Percentiles rank a stretch among this genome's conserved stretches.
Evolutionary conservation across 2,113 vertebrate species (phyloP).

Genomic region (Apeltes quadracus): DNA sequence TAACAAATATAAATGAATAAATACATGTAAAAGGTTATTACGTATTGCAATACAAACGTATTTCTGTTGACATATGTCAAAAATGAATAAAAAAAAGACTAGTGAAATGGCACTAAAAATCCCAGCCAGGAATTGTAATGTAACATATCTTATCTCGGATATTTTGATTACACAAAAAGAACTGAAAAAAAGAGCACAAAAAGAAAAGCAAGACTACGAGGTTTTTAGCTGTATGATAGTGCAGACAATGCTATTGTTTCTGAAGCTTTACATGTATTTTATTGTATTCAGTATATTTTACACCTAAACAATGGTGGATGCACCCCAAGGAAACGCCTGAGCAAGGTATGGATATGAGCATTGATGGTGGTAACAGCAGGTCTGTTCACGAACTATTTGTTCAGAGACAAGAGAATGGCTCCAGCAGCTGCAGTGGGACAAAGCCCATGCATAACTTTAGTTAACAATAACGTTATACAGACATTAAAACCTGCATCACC

Average conservation of each 20-base stretch:
- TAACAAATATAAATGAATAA: background rate
- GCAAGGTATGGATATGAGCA: background rate
- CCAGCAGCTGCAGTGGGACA: background rate
- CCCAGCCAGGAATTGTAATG: constrained; percentile 23
- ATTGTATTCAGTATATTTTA: background rate
- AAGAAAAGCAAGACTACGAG: background rate
- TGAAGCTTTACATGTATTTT: background rate
- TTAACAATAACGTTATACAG: background rate
- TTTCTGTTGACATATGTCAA: background rate
- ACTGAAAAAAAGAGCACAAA: constrained; percentile 5
- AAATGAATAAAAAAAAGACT: background rate
- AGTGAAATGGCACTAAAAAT: background rate
- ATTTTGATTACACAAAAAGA: constrained; percentile 1
- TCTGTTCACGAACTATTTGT: background rate
- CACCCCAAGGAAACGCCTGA: background rate
- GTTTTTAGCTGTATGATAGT: background rate
- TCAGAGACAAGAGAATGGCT: background rate
- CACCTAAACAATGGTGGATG: background rate
- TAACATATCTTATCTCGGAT: constrained; percentile 18
- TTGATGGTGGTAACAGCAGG: background rate
- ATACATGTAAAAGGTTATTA: background rate
- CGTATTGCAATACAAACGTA: background rate
- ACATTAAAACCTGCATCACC: background rate
- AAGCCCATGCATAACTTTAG: background rate
- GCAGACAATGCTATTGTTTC: background rate